phyloP scores from a whole-genome alignment of 2,113 vertebrate genomes.

The Girardinichthys multiradiatus region DNA sequence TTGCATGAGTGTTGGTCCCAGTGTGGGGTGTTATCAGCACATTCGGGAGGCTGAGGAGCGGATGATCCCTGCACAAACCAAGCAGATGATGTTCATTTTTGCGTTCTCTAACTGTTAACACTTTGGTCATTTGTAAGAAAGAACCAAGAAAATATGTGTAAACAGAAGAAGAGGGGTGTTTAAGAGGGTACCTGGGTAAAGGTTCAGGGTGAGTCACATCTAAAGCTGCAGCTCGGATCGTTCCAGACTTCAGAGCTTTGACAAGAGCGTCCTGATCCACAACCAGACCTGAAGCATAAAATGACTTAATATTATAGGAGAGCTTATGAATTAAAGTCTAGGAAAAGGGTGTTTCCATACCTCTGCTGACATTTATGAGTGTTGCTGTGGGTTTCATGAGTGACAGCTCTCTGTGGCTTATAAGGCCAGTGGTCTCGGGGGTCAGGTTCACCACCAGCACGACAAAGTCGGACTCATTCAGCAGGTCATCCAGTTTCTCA shows the following conservation, averaged over 20 bases:
- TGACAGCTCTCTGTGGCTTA: conserved; percentile 61
- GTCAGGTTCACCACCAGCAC: conserved; percentile 56
- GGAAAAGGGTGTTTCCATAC: neutral
- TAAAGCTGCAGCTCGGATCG: conserved; percentile 67
- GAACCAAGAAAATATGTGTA: neutral
- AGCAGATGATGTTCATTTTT: neutral
- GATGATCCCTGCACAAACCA: conserved; percentile 64
- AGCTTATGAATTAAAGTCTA: too few relatives aligned
- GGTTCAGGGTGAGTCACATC: conserved; percentile 82
- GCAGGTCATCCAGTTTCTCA: conserved; percentile 58
- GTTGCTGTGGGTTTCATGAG: conserved; percentile 75
- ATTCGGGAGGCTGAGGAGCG: conserved; percentile 66
- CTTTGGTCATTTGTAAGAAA: too few relatives aligned
- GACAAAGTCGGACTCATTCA: conserved; percentile 64
- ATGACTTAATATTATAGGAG: neutral
- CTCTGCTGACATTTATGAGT: conserved; percentile 75
- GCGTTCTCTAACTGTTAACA: neutral
- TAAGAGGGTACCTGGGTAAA: conserved; percentile 73
- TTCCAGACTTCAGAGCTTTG: conserved; percentile 70
- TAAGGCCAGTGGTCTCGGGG: conserved; percentile 57
- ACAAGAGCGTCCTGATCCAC: conserved; percentile 80
- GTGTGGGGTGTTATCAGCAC: conserved; percentile 68
- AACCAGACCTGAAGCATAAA: conserved; percentile 66
- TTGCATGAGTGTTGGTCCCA: conserved; percentile 54
- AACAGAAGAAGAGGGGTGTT: neutral